Evolutionary conservation across 2,113 vertebrate genomes (phyloP), one percentile per base, ranked within the genome.

Genomic region (Vireo altiloquus): DNA sequence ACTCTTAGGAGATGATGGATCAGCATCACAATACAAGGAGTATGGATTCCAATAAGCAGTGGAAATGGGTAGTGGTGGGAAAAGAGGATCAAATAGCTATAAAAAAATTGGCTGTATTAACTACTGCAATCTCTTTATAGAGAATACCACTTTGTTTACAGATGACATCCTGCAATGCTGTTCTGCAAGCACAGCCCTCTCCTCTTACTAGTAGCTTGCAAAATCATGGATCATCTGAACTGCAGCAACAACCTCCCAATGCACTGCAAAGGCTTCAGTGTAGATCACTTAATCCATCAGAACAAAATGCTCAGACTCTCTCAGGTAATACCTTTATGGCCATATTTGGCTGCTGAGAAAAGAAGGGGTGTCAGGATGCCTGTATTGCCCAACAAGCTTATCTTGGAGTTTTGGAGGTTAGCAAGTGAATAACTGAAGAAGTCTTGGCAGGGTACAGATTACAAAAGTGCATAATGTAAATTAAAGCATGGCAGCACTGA

Each of bases 241-340:
- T 52, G 22, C 85, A 81, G 33, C 74, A 84, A 35, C 63, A 56
- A 31, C 59, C 66, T 83, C 69, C 39, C 46, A 83, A 40, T 50
- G 61, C 65, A 64, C 71, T 79, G 46, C 84, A 92, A 60, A 66
- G 68, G 65, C 80, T 61, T 71, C 92, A 69, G 35, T 80, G 78
- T 40, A 97, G 54, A 13, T 75, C 61, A 68, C 78, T 87, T 57
- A 79, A 93, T 64, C 61, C 54, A 37, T 40, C 88, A 94, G 91
- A 96, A 87, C 93, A 97, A 82, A 94, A 84, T 28, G 33, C 60
- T 42, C 56, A 89, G 15, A 92, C 79, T 92, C 80, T 84, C 22
- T 93, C 97, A 97, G 98, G 98, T 98, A 98, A 96, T 60, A 64
- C 50, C 18, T 90, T 70, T 35, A 47, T 35, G 9, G 40, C 30